Evolutionary conservation across 35 echinoderm and acorn worm genomes (phyloP).

Genomic region (Apostichopus parvimensis): DNA sequence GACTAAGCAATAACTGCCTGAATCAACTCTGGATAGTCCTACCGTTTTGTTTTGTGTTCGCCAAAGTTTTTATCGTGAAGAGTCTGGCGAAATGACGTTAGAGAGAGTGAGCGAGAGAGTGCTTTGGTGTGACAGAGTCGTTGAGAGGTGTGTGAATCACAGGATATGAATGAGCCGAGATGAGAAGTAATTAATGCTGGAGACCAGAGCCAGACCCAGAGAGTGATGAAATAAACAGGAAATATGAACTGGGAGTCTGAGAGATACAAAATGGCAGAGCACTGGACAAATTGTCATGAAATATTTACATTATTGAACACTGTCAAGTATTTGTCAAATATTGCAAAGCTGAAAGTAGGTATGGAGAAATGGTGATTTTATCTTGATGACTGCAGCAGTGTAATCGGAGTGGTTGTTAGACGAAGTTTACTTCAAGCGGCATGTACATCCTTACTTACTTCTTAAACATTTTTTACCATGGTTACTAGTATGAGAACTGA

Average conservation of each 20-base stretch:
- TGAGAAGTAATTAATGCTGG: slow-evolving; percentile 43
- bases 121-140: background rate
- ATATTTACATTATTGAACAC: background rate
- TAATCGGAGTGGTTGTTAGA: too few relatives aligned
- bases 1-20: too few relatives aligned
- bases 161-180: slow-evolving; percentile 12
- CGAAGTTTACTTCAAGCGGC: too few relatives aligned
- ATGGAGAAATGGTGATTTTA: too few relatives aligned
- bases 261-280: background rate
- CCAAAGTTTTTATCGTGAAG: background rate
- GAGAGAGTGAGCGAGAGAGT: background rate
- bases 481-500: too few relatives aligned
- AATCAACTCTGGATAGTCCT: background rate
- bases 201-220: background rate
- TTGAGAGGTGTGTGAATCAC: slow-evolving; percentile 40
- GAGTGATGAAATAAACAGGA: background rate
- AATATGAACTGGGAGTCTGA: background rate
- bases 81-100: background rate
- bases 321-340: too few relatives aligned
- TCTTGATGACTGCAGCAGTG: too few relatives aligned
- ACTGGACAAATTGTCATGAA: background rate
- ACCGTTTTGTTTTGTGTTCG: background rate
- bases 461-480: too few relatives aligned
- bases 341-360: too few relatives aligned
- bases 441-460: too few relatives aligned